Base-by-base conservation (phyloP, 2,888 invertebrate genomes). In the Heterodera filipjevi region DNA sequence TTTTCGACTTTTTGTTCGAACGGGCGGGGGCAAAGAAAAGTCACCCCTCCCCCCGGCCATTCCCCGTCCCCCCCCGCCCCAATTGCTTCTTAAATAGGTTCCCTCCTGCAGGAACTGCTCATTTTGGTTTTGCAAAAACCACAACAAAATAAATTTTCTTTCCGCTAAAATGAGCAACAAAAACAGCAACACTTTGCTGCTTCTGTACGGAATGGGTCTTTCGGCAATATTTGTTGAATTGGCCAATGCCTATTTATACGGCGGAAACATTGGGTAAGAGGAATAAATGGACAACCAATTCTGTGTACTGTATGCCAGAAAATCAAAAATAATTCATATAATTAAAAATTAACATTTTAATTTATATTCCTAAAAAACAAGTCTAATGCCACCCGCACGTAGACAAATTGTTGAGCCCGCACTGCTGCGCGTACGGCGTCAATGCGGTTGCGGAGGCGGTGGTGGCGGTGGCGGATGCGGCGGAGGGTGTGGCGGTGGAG, bases 401-500 rank as follows among this genome's bases (percentile, higher is more conserved):
- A 59, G 59, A 12, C 59, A 30, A 19, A 27, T 59, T 59, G 59
- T 22, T 59, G 59, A 59, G 27, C 19, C 59, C 27, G 27, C 59
- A 59, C n/a, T 59, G 59, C n/a, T 59, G 59, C 59, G 59, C 59
- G 59, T 59, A n/a, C 59, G 59, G 27, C 59, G 59, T 27, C 59
- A 59, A 12, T 59, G 59, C 59, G 59, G 59, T 12, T 59, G 59
- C 59, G 59, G 59, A 8, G 59, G 59, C n/a, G 59, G 59, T 22
- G 59, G 46, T 16, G 46, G 59, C 8, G n/a, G 59, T 8, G n/a
- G 59, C 19, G n/a, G 59, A 3, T n/a, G 59, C 27, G n/a, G 59
- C 5, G n/a, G 59, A n/a, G n/a, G 59, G 8, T n/a, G 59, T 10
- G 59, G 59, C 10, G 59, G 59, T 0, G 59, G 59, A 10, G 5